These are phyloP conservation scores for Porphyrio hochstetteri DNA, from an alignment of 2,113 vertebrate genomes.

Conservation along the genomic window DNA sequence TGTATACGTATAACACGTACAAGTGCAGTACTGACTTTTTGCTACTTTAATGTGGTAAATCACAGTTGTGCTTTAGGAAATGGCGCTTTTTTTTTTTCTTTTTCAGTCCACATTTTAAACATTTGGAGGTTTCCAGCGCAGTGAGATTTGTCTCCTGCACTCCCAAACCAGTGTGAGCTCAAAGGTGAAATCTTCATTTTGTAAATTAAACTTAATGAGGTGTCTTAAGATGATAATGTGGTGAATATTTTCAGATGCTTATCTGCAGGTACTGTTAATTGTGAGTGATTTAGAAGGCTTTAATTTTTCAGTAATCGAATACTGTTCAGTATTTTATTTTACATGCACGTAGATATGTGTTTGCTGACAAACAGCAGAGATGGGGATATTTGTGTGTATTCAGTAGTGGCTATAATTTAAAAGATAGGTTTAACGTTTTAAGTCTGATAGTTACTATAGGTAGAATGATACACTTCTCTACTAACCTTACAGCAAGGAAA, in stretches of 20 bases:
- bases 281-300: slow-evolving; percentile 54
- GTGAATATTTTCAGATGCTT: slow-evolving; percentile 52
- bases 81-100: background rate
- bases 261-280: slow-evolving; percentile 53
- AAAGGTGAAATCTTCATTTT: slow-evolving; percentile 45
- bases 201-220: slow-evolving; percentile 38
- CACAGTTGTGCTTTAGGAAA: slow-evolving; percentile 49
- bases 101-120: background rate
- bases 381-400: slow-evolving; percentile 26
- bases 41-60: slow-evolving; percentile 55
- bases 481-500: slow-evolving; percentile 47
- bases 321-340: slow-evolving; percentile 59
- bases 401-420: slow-evolving; percentile 55
- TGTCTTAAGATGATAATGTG: slow-evolving; percentile 28
- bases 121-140: background rate
- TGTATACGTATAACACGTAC: slow-evolving; percentile 32
- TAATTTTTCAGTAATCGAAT: slow-evolving; percentile 47
- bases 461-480: slow-evolving; percentile 38
- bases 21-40: slow-evolving; percentile 48
- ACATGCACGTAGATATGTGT: slow-evolving; percentile 55
- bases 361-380: slow-evolving; percentile 24
- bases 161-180: slow-evolving; percentile 18
- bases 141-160: background rate
- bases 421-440: slow-evolving; percentile 43
- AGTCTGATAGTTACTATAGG: slow-evolving; percentile 23